Evolutionary conservation across 2,113 vertebrate species (phyloP).

Genomic region (Nannobrachium achirus): DNA sequence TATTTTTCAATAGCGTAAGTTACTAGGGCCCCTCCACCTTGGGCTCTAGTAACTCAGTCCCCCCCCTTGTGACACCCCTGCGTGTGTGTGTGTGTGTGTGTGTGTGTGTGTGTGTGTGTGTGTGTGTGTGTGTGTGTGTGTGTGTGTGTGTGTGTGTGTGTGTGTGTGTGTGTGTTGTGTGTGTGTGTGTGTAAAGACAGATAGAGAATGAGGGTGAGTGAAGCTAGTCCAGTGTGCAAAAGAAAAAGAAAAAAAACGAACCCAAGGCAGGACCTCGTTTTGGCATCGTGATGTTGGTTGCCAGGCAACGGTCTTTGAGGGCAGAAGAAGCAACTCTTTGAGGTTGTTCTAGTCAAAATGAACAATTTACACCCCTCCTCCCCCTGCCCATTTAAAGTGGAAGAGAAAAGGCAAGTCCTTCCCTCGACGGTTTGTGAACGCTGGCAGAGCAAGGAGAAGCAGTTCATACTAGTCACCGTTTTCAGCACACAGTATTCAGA

Average conservation of each 20-base stretch:
- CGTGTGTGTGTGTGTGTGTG: no score
- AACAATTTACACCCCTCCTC: conserved; percentile 8
- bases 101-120: not conserved
- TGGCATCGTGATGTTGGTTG: conserved; percentile 55
- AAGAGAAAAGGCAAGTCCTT: not conserved
- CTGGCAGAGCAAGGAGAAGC: conserved; percentile 39
- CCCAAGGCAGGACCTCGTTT: conserved; percentile 40
- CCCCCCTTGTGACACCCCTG: no score
- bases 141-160: not conserved
- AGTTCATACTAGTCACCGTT: conserved; percentile 17
- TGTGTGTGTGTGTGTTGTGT: conserved; percentile 9
- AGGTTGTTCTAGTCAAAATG: conserved; percentile 39
- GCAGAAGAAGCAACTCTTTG: conserved; percentile 66
- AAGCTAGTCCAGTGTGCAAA: not conserved
- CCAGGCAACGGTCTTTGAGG: conserved; percentile 63
- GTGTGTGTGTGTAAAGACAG: no score
- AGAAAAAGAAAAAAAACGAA: conserved; percentile 1
- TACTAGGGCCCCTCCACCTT: no score
- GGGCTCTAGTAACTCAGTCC: no score
- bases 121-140: not conserved
- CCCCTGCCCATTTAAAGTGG: not conserved
- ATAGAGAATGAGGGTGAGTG: not conserved
- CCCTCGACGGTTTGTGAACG: conserved; percentile 49
- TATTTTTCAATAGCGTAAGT: no score
- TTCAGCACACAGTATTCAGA: conserved; percentile 4